Conservation (phyloP, 2,113 vertebrate genomes). For the Pan paniscus region DNA sequence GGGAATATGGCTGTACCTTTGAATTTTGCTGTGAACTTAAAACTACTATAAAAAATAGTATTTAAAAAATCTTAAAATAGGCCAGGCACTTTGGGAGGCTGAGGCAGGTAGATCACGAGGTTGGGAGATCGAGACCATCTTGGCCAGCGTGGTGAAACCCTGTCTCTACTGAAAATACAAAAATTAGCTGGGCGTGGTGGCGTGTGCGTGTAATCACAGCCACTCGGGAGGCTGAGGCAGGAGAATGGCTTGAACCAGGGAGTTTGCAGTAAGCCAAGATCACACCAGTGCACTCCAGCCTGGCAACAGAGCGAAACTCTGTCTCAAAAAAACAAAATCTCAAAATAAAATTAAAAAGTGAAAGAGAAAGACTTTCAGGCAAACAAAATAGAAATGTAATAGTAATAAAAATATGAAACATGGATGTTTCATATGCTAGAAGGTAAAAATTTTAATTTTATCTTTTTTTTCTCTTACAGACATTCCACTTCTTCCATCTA, state of each 20-base stretch:
- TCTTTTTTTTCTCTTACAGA: conserved; percentile 83
- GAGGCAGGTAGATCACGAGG: no score
- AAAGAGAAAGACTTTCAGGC: neutral
- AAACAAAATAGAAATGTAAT: neutral
- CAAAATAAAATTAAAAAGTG: neutral
- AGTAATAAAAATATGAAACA: neutral
- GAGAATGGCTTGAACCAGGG: no score
- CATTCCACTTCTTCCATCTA: conserved; percentile 97
- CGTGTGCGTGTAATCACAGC: no score
- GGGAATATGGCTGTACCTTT: neutral
- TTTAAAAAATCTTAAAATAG: neutral
- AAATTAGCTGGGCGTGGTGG: no score
- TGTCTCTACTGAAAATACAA: no score
- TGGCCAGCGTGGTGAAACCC: no score
- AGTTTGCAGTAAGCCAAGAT: no score
- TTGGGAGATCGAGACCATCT: no score
- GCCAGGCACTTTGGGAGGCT: no score
- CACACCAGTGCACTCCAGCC: no score
- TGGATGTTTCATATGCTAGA: neutral
- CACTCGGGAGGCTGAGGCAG: no score
- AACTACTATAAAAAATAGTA: neutral
- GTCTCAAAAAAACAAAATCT: neutral
- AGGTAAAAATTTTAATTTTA: conserved; percentile 32
- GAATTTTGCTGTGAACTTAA: neutral
- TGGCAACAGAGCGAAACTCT: no score